phyloP scores from a whole-genome alignment of 2,113 vertebrate genomes.

The Crotalus horridus region DNA sequence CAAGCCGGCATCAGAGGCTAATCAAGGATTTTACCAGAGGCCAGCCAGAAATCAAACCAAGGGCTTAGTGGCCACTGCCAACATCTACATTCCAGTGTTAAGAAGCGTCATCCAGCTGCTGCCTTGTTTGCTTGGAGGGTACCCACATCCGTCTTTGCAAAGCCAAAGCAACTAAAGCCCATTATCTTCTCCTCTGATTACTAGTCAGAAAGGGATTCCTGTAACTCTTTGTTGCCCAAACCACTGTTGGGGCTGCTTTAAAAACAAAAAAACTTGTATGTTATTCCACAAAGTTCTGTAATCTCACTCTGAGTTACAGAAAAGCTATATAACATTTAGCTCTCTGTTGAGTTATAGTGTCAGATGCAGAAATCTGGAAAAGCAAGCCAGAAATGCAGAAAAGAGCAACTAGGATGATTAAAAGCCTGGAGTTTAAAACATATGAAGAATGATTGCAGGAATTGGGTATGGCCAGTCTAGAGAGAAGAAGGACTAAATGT shows the following conservation, averaged over 20 bases:
- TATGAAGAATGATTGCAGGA: no score
- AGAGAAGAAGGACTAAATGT: no score
- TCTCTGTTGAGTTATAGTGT: constrained; percentile 33
- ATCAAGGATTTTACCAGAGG: constrained; percentile 46
- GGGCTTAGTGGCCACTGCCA: constrained; percentile 50
- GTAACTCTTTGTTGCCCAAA: constrained; percentile 33
- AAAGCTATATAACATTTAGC: constrained; percentile 17
- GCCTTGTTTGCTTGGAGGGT: constrained; percentile 53
- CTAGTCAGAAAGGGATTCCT: constrained; percentile 32
- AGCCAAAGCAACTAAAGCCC: constrained; percentile 52
- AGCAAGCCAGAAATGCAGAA: neutral
- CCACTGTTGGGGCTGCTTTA: constrained; percentile 43
- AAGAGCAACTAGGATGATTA: neutral
- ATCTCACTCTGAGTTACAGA: constrained; percentile 29
- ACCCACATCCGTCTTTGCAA: constrained; percentile 56
- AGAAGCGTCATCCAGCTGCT: constrained; percentile 59
- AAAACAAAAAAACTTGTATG: constrained; percentile 55
- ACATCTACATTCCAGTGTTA: constrained; percentile 60
- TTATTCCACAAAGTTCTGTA: constrained; percentile 36
- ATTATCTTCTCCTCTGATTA: constrained; percentile 44
- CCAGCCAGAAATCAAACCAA: constrained; percentile 58
- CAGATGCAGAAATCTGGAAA: neutral
- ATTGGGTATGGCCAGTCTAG: no score
- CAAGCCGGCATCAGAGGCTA: constrained; percentile 52
- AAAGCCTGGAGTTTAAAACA: no score